Conservation (phyloP, 35 echinoderm and acorn worm genomes). For the Lytechinus variegatus region DNA sequence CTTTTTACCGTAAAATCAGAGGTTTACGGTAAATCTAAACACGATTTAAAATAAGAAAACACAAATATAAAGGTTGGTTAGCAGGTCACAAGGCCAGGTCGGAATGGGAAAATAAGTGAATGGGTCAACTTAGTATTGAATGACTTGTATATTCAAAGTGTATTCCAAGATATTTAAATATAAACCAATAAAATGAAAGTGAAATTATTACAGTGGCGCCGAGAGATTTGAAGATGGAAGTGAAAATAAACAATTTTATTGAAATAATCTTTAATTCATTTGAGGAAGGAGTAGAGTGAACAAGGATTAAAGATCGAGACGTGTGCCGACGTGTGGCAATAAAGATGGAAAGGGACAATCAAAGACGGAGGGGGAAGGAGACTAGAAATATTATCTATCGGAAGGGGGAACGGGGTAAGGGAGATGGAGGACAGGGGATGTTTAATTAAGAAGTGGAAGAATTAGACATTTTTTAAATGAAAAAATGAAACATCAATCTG, state of each 20-base stretch:
- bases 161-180: neutral
- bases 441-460: neutral
- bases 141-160: too few species aligned
- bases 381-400: neutral
- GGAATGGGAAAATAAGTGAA: neutral
- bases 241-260: neutral
- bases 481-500: neutral
- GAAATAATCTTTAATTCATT: neutral
- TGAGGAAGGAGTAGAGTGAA: neutral
- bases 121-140: neutral
- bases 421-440: neutral
- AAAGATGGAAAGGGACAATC: neutral
- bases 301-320: neutral
- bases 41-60: too few species aligned
- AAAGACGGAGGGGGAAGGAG: neutral
- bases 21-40: too few species aligned
- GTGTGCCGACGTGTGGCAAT: neutral
- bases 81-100: neutral
- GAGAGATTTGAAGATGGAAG: neutral
- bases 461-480: too few species aligned
- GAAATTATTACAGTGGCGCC: neutral
- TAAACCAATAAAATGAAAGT: neutral
- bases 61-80: neutral
- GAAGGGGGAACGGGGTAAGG: neutral
- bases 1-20: too few species aligned